phyloP scores from a whole-genome alignment of 2,888 invertebrate species.

The Junonia oenone region DNA sequence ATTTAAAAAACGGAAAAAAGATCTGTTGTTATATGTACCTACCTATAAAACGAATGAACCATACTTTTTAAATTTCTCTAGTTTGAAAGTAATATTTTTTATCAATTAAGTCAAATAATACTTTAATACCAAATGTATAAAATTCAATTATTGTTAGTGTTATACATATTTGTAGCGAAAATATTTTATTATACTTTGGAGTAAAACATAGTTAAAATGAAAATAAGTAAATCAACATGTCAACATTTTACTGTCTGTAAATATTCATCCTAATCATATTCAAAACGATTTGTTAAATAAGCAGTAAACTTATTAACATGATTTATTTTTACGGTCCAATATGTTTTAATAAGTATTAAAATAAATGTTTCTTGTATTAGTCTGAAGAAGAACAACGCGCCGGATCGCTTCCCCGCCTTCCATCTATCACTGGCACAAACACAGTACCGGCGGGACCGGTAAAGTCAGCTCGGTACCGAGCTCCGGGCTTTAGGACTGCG shows the following conservation, averaged over 20 bases:
- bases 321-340: too few species aligned
- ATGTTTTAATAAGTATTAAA: too few species aligned
- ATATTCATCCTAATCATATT: too few species aligned
- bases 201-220: background rate
- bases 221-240: too few species aligned
- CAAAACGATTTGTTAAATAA: too few species aligned
- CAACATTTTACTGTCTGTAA: too few species aligned
- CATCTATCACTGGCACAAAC: conserved; percentile 68
- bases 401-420: conserved; percentile 88
- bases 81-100: background rate
- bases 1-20: background rate
- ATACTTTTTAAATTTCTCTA: background rate
- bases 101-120: background rate
- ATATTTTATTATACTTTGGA: background rate
- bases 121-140: too few species aligned
- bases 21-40: background rate
- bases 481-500: conserved; percentile 88
- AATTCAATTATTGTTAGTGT: background rate
- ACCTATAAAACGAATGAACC: background rate
- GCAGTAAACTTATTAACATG: too few species aligned
- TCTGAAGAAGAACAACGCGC: conserved; percentile 82
- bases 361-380: conserved; percentile 39
- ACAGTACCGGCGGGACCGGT: conserved; percentile 82
- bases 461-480: conserved; percentile 92
- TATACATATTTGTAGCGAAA: background rate